A percentile compares a stretch with the other conserved stretches of the same genome.
Conservation (phyloP, 2,888 invertebrate species). For the Lutraria lutraria region DNA sequence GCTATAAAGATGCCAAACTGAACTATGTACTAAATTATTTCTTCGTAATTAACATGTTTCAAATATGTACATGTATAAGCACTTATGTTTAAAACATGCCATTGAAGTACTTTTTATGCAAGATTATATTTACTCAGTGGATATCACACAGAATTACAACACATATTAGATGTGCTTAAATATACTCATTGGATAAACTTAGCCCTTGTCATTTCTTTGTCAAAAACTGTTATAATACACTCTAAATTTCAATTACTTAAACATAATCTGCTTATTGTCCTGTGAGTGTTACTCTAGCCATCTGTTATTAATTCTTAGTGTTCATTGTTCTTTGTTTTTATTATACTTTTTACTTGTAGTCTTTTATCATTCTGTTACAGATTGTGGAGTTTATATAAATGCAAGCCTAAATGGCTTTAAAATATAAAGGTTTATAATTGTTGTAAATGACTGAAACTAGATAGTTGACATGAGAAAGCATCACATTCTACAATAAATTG, state of each 20-base stretch:
- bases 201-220: too few species aligned
- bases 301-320: conserved; percentile 22
- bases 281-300: conserved; percentile 18
- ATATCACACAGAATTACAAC: too few species aligned
- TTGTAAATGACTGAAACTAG: background rate
- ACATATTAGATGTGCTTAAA: too few species aligned
- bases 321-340: conserved; percentile 21
- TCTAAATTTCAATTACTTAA: background rate
- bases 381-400: background rate
- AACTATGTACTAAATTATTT: background rate
- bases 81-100: background rate
- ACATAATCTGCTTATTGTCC: background rate
- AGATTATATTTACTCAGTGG: too few species aligned
- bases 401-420: conserved; percentile 13
- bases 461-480: background rate
- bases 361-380: background rate
- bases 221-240: too few species aligned
- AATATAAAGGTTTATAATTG: background rate
- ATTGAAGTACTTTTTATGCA: too few species aligned
- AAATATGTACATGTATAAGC: background rate
- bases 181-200: too few species aligned
- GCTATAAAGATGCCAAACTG: conserved; percentile 9
- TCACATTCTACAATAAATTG: background rate
- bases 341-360: background rate
- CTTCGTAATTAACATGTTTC: background rate